Evolutionary conservation across 2,113 vertebrate genomes (phyloP).

Genomic region (Actenoides lindsayi): DNA sequence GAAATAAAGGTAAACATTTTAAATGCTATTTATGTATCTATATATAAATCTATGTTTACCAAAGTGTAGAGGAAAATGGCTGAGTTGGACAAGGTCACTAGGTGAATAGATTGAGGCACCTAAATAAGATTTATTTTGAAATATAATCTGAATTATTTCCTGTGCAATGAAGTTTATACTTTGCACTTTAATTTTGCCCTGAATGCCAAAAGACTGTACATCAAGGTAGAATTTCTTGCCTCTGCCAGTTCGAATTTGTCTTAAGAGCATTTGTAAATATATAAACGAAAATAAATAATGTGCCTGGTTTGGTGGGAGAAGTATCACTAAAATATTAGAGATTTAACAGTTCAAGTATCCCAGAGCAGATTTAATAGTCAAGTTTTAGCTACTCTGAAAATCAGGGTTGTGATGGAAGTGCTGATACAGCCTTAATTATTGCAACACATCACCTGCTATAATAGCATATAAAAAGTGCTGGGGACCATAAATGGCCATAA

Average conservation of each 20-base stretch:
- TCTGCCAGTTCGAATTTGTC: slow-evolving; percentile 52
- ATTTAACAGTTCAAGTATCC: neutral
- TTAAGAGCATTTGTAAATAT: slow-evolving; percentile 55
- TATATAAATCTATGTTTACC: slow-evolving; percentile 61
- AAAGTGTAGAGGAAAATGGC: slow-evolving; percentile 65
- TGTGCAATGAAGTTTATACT: slow-evolving; percentile 71
- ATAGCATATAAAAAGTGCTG: neutral
- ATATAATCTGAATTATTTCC: slow-evolving; percentile 52
- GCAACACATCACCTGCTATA: neutral
- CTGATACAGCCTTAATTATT: slow-evolving; percentile 49
- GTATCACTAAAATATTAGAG: neutral
- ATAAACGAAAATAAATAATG: slow-evolving; percentile 23
- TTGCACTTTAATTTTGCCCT: slow-evolving; percentile 74
- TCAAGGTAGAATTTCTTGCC: slow-evolving; percentile 55
- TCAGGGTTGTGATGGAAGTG: neutral
- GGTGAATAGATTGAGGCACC: slow-evolving; percentile 58
- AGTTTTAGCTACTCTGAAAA: slow-evolving; percentile 7
- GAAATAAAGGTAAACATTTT: slow-evolving; percentile 63
- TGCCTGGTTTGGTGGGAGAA: slow-evolving; percentile 47
- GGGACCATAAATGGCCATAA: neutral
- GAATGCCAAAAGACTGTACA: slow-evolving; percentile 59
- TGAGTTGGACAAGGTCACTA: slow-evolving; percentile 61
- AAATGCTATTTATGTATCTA: slow-evolving; percentile 60
- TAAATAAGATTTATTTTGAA: slow-evolving; percentile 59
- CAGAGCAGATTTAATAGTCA: slow-evolving; percentile 27